Conservation (phyloP, 23 tunicate genomes). For the Ciona savignyi region DNA sequence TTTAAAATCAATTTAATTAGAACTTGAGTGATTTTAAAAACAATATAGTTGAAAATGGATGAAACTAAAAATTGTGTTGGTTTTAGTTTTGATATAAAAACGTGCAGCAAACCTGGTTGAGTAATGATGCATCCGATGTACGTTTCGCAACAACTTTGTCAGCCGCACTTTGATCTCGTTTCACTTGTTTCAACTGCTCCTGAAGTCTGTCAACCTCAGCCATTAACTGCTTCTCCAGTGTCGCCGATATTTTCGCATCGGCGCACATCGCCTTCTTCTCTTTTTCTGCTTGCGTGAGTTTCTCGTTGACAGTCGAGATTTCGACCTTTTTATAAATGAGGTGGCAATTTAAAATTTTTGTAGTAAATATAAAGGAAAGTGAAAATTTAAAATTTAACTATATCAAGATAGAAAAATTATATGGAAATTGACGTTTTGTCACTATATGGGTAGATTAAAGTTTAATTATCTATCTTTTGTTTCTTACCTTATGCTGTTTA, state of each 20-base stretch:
- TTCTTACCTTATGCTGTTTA: no score
- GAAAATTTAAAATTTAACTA: no score
- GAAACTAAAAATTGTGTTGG: no score
- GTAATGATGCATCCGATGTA: constrained; percentile 19
- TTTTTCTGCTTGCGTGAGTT: neutral
- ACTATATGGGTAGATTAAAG: no score
- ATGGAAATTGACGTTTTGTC: no score
- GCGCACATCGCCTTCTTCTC: neutral
- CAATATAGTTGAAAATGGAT: no score
- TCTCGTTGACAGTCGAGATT: neutral
- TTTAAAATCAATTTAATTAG: neutral
- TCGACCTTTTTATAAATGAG: no score
- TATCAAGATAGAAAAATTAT: no score
- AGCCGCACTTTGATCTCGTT: neutral
- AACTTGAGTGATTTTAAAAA: neutral
- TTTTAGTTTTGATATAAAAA: no score
- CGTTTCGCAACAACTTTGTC: constrained; percentile 19
- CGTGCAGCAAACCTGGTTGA: constrained; percentile 1
- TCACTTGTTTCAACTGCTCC: neutral
- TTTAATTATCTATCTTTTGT: no score
- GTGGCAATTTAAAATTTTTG: no score
- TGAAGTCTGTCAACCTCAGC: constrained; percentile 43
- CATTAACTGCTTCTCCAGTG: constrained; percentile 27
- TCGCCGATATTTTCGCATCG: constrained; percentile 5
- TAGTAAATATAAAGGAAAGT: no score